Percentiles rank a stretch among this genome's conserved stretches.
These are phyloP conservation scores for Escarpia spicata DNA, from an alignment of 2,888 invertebrate species.

Conservation along the genomic window DNA sequence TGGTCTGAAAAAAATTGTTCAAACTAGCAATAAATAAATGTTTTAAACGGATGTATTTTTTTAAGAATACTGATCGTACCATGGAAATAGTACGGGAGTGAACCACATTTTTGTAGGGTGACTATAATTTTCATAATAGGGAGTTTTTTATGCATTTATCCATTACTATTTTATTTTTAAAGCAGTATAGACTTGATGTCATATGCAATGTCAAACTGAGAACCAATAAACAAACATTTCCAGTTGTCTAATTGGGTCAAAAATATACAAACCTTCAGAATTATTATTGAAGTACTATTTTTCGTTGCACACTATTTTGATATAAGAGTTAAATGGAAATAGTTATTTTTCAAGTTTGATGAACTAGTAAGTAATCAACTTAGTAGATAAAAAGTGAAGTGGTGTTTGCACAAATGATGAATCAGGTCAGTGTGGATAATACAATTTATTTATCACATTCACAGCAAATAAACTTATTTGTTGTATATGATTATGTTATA, in stretches of 20 bases:
- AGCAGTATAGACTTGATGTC: too few relatives aligned
- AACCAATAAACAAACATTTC: neutral
- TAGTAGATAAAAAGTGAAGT: slow-evolving; percentile 1
- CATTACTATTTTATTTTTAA: too few relatives aligned
- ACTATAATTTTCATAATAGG: too few relatives aligned
- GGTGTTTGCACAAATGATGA: neutral
- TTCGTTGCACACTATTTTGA: neutral
- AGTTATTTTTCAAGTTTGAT: neutral
- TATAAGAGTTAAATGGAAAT: neutral
- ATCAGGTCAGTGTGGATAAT: neutral
- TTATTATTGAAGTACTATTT: neutral
- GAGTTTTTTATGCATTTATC: too few relatives aligned
- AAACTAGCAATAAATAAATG: too few relatives aligned
- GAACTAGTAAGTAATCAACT: neutral
- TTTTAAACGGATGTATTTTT: too few relatives aligned
- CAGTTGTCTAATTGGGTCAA: too few relatives aligned
- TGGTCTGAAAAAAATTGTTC: too few relatives aligned
- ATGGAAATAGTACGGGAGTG: too few relatives aligned
- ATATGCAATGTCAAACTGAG: neutral
- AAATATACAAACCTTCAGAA: neutral
- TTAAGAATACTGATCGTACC: too few relatives aligned
- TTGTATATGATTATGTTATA: neutral
- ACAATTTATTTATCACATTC: neutral
- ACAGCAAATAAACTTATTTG: neutral
- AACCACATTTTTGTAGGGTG: too few relatives aligned